Conservation (phyloP, 2,797 vertebrate genomes). For the Epinephelus awoara region DNA sequence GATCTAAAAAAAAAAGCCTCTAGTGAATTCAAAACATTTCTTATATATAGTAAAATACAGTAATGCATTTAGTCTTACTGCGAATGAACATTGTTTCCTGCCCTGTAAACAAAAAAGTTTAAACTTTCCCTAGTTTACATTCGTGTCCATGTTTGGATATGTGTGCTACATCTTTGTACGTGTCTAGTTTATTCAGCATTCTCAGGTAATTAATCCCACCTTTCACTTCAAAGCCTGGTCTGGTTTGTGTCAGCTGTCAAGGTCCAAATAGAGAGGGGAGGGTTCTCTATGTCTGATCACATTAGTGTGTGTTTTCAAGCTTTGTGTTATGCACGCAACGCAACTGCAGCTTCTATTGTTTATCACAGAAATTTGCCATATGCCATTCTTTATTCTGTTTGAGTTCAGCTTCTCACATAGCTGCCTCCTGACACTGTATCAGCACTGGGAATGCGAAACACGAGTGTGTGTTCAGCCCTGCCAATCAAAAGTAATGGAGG, state of each 20-base stretch:
- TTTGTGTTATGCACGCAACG: not conserved
- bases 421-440: not conserved
- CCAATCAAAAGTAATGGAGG: slow-evolving; percentile 39
- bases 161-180: no score
- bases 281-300: not conserved
- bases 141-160: not conserved
- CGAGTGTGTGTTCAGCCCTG: slow-evolving; percentile 2
- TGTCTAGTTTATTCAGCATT: not conserved
- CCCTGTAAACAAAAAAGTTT: not conserved
- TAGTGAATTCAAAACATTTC: not conserved
- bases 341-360: not conserved
- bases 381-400: slow-evolving; percentile 2
- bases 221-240: not conserved
- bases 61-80: no score
- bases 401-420: slow-evolving; percentile 2
- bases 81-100: not conserved
- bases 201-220: not conserved
- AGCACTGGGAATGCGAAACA: slow-evolving; percentile 1
- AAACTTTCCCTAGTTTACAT: not conserved
- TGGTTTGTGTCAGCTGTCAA: slow-evolving; percentile 3
- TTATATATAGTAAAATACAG: not conserved
- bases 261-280: not conserved
- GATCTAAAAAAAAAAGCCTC: no score
- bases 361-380: not conserved
- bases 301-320: not conserved